Evolutionary conservation across 1,140 invertebrate genomes (phyloP).

Genomic region (Psix sp.): DNA sequence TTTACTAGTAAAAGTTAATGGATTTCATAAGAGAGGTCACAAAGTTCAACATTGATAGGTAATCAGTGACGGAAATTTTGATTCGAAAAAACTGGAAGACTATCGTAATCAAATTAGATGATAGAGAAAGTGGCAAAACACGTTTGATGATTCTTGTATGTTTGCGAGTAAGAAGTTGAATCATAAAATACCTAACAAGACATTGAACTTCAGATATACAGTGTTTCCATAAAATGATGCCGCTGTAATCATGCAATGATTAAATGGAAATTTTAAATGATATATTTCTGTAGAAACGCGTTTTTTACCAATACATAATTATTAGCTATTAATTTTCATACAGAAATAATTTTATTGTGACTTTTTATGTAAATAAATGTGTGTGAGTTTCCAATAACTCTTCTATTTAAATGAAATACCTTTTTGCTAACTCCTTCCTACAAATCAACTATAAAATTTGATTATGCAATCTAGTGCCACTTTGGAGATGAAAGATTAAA

Average conservation of each 20-base stretch:
- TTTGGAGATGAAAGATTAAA: slow-evolving; percentile 24
- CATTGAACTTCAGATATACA: too few relatives aligned
- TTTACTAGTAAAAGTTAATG: slow-evolving; percentile 23
- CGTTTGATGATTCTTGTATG: not conserved
- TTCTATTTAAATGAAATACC: too few relatives aligned
- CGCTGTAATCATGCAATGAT: too few relatives aligned
- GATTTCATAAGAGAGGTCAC: slow-evolving; percentile 23
- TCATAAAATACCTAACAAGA: not conserved
- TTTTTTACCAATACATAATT: too few relatives aligned
- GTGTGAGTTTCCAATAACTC: too few relatives aligned
- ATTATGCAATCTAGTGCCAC: slow-evolving; percentile 18
- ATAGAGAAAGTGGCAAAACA: slow-evolving; percentile 7
- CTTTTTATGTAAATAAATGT: too few relatives aligned
- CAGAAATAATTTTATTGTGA: too few relatives aligned
- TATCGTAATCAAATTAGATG: not conserved
- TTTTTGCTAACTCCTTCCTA: not conserved
- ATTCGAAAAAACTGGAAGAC: not conserved
- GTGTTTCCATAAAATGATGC: too few relatives aligned
- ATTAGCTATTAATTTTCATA: too few relatives aligned
- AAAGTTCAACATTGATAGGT: slow-evolving; percentile 10
- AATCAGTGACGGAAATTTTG: slow-evolving; percentile 7
- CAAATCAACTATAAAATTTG: slow-evolving; percentile 24
- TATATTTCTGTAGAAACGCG: too few relatives aligned
- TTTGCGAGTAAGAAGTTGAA: not conserved
- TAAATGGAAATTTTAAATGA: too few relatives aligned